A percentile compares a stretch with the other conserved stretches of the same genome.
Evolutionary conservation across 2,888 invertebrate species (phyloP).

Genomic region (Plebejus melissa): DNA sequence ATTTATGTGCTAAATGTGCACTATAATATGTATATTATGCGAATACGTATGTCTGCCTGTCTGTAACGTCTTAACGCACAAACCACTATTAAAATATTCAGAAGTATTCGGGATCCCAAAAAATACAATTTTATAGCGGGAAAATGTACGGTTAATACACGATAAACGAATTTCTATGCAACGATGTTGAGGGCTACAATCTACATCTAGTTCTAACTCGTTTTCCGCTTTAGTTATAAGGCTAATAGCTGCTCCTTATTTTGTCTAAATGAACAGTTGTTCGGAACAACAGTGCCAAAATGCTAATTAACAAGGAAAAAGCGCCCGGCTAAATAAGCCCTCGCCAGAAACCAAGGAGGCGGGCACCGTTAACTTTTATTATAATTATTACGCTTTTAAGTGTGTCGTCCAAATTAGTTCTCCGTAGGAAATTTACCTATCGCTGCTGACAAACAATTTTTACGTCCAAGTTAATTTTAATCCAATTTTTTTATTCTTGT

Average conservation of each 20-base stretch:
- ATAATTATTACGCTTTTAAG: conserved; percentile 66
- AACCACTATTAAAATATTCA: no score
- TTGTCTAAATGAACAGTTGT: conserved; percentile 58
- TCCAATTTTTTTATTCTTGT: neutral
- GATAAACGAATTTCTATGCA: neutral
- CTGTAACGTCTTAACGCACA: no score
- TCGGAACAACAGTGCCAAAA: conserved; percentile 71
- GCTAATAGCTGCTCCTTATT: conserved; percentile 32
- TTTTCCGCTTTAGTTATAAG: neutral
- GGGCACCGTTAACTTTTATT: conserved; percentile 75
- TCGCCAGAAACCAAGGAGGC: conserved; percentile 72
- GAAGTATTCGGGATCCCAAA: no score
- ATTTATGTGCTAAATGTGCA: no score
- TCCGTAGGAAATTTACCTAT: conserved; percentile 41
- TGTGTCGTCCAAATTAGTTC: conserved; percentile 75
- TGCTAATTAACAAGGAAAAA: conserved; percentile 72
- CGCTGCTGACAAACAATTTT: conserved; percentile 17
- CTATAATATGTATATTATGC: no score
- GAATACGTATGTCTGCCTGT: no score
- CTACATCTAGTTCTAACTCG: neutral
- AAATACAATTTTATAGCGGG: no score
- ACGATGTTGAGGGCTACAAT: no score
- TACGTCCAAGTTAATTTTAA: neutral
- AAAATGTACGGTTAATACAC: no score
- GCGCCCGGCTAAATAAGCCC: conserved; percentile 64